These are phyloP conservation scores for Microtus pennsylvanicus DNA, from an alignment of 2,113 vertebrate species.

Conservation along the genomic window DNA sequence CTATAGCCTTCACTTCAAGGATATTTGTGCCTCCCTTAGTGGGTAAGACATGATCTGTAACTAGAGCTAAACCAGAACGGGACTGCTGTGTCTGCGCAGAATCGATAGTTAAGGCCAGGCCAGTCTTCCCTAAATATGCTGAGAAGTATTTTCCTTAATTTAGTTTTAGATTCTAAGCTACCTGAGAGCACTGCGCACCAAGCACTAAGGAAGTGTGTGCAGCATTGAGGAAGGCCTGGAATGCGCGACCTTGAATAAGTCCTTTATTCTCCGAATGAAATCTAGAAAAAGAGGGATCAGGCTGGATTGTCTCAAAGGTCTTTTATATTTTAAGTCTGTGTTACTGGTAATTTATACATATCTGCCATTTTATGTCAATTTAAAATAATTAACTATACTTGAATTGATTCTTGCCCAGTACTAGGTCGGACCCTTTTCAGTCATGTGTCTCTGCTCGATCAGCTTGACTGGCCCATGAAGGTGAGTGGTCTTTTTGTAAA, in stretches of 20 bases:
- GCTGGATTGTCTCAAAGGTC: background rate
- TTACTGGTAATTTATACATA: background rate
- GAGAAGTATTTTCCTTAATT: background rate
- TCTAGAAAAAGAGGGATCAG: background rate
- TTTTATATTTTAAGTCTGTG: background rate
- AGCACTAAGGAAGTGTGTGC: background rate
- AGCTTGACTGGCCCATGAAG: background rate
- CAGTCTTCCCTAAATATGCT: background rate
- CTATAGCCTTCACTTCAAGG: background rate
- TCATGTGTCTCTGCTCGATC: background rate
- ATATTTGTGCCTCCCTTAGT: background rate
- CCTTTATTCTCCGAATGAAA: background rate
- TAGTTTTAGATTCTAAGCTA: constrained; percentile 2
- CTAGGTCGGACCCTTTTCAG: background rate
- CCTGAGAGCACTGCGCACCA: background rate
- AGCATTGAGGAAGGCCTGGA: background rate
- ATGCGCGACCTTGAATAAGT: background rate
- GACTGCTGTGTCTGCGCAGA: background rate
- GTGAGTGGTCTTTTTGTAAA: background rate
- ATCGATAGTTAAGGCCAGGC: background rate
- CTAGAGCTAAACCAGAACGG: background rate
- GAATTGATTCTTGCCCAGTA: background rate
- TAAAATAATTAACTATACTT: background rate
- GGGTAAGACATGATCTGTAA: background rate
- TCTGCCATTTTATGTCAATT: background rate